Base-by-base conservation (phyloP, 1,140 invertebrate species). In the Rhyzopertha dominica region DNA sequence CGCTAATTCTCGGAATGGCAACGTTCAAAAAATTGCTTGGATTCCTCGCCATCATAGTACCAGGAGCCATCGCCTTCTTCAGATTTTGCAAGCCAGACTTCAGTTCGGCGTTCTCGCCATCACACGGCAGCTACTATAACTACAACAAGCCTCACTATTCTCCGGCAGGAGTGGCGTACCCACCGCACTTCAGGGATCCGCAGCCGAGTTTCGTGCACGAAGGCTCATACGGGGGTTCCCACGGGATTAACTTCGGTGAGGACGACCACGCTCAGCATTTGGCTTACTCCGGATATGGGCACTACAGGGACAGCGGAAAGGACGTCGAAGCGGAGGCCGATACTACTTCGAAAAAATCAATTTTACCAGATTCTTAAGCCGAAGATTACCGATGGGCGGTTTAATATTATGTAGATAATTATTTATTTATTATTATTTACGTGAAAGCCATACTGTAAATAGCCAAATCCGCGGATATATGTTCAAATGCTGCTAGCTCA, bases 1-100 rank as follows among this genome's bases (percentile, higher is more conserved):
- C 86, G 1, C 72, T 89, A 47, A 87, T 90, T 34, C 70, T 90
- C 19, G 85, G 86, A 8, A 66, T 90, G 43, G 85, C 81, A 5
- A 87, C 85, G 14, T 85, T 90, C 59, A 88, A 90, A 67, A 89
- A 89, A 55, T 76, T 90, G 58, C 71, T 89, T 2, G 83, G 82
- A 22, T 81, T 90, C 58, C 67, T 85, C 55, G 84, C 84, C 14
- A 76, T 89, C 25, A 74, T 86, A 16, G 69, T 89, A 47, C 85
- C 85, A 18, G 78, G 79, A 47, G 57, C 87, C 1, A 87, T 88
- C 43, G 86, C 81, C 5, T 87, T 87, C 68, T 87, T 87, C 63
- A 86, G 86, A 58, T 70, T 88, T 18, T 88, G 83, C 69, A 82
- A 73, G 65, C 75, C 64, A 38, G 77, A 73, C 64, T 61, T 72